These are phyloP conservation scores for Lithobates sylvaticus DNA, from an alignment of 2,797 vertebrate genomes.

Conservation along the genomic window DNA sequence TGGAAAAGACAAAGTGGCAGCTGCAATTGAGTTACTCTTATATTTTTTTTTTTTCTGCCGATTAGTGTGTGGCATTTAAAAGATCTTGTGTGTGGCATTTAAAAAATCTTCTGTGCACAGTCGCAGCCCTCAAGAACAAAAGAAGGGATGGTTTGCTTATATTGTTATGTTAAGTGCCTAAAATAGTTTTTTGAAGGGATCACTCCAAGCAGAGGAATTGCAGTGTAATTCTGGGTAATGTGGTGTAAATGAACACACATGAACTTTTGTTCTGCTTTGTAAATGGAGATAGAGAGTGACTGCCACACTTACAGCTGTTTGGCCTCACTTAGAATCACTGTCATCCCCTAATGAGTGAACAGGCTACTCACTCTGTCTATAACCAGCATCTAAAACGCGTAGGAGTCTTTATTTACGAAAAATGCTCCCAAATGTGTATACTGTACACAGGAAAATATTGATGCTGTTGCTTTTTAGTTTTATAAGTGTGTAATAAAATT, in stretches of 20 bases:
- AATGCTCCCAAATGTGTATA: too few species aligned
- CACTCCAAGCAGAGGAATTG: constrained; percentile 60
- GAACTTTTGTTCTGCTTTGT: constrained; percentile 50
- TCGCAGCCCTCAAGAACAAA: constrained; percentile 41
- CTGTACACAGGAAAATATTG: too few species aligned
- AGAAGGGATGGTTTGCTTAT: constrained; percentile 17
- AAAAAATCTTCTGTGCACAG: constrained; percentile 34
- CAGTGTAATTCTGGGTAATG: constrained; percentile 61
- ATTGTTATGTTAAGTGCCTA: constrained; percentile 58
- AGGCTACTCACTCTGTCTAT: neutral
- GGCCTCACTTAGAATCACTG: constrained; percentile 38
- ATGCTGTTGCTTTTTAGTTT: too few species aligned
- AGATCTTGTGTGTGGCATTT: constrained; percentile 16
- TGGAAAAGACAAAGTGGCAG: constrained; percentile 22
- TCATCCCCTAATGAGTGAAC: constrained; percentile 43
- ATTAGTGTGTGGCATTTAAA: constrained; percentile 30
- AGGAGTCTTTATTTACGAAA: neutral
- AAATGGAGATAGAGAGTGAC: constrained; percentile 36
- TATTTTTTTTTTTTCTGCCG: constrained; percentile 6
- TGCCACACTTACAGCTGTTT: constrained; percentile 52
- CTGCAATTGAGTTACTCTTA: constrained; percentile 41
- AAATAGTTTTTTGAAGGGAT: constrained; percentile 59
- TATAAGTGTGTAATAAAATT: too few species aligned
- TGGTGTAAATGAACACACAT: constrained; percentile 57
- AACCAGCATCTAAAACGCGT: neutral